Evolutionary conservation across 2,888 invertebrate species (phyloP).

Genomic region (Tigriopus californicus): DNA sequence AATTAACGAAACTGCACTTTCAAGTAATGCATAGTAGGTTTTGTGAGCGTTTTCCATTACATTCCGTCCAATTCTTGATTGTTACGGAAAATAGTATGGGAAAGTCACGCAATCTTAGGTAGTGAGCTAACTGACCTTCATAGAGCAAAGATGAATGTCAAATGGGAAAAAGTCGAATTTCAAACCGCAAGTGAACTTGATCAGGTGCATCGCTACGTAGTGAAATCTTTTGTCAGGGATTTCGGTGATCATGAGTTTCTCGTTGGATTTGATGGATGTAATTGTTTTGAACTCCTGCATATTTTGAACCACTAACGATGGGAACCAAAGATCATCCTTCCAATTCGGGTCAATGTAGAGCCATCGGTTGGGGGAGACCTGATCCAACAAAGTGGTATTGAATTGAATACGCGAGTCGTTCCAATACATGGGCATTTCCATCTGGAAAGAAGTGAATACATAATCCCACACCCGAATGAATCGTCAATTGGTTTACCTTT

Average conservation of each 20-base stretch:
- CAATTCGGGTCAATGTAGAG: not conserved
- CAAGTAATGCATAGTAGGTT: too few species aligned
- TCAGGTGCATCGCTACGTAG: not conserved
- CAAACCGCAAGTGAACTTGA: not conserved
- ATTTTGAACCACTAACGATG: not conserved
- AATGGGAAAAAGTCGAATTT: conserved; percentile 1
- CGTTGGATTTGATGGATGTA: not conserved
- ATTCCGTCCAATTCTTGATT: too few species aligned
- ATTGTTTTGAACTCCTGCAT: not conserved
- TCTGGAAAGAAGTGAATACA: not conserved
- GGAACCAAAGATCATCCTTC: not conserved
- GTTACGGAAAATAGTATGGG: too few species aligned
- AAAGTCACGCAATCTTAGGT: too few species aligned
- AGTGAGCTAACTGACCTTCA: not conserved
- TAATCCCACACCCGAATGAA: too few species aligned
- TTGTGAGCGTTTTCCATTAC: too few species aligned
- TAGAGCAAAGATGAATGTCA: not conserved
- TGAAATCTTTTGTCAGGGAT: not conserved
- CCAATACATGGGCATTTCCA: conserved; percentile 1
- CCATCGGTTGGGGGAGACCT: not conserved
- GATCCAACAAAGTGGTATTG: not conserved
- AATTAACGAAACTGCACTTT: too few species aligned
- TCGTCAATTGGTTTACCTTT: too few species aligned
- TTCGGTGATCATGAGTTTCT: not conserved
- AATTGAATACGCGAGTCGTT: not conserved